phyloP scores from a whole-genome alignment of 35 echinoderm and acorn worm species.

The Anneissia japonica region DNA sequence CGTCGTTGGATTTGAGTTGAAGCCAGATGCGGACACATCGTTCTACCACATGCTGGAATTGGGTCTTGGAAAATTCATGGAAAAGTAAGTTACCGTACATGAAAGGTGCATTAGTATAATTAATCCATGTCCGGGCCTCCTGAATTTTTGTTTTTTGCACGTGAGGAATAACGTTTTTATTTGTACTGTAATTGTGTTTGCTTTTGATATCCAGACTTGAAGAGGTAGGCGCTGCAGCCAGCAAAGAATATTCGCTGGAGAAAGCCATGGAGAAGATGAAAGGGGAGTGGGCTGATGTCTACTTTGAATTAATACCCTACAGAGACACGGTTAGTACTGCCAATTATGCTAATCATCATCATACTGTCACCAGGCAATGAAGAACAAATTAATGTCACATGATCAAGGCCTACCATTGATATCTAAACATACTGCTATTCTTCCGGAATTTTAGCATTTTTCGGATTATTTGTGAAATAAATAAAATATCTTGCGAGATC shows the following conservation, averaged over 20 bases:
- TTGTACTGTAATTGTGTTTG: background rate
- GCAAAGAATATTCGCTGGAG: conserved; percentile 98
- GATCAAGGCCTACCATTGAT: too few relatives aligned
- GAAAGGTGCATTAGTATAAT: background rate
- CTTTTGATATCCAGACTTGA: conserved; percentile 54
- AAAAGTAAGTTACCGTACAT: conserved; percentile 58
- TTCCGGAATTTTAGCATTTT: too few relatives aligned
- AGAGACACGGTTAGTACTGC: conserved; percentile 76
- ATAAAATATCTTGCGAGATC: too few relatives aligned
- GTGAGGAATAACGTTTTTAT: background rate
- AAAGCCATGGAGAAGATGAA: conserved; percentile 99
- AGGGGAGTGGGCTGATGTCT: conserved; percentile 89
- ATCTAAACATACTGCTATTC: too few relatives aligned
- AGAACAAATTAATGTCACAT: too few relatives aligned
- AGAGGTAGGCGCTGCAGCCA: conserved; percentile 85
- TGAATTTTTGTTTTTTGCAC: background rate
- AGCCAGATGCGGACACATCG: conserved; percentile 82
- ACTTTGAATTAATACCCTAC: conserved; percentile 91
- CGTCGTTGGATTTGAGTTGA: conserved; percentile 85
- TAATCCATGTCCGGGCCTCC: too few relatives aligned
- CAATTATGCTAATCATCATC: too few relatives aligned
- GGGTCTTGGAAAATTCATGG: conserved; percentile 73
- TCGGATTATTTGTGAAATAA: too few relatives aligned
- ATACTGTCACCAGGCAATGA: too few relatives aligned
- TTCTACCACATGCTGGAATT: conserved; percentile 94